phyloP scores from a whole-genome alignment of 2,888 invertebrate species.

The Lamproptera curius region DNA sequence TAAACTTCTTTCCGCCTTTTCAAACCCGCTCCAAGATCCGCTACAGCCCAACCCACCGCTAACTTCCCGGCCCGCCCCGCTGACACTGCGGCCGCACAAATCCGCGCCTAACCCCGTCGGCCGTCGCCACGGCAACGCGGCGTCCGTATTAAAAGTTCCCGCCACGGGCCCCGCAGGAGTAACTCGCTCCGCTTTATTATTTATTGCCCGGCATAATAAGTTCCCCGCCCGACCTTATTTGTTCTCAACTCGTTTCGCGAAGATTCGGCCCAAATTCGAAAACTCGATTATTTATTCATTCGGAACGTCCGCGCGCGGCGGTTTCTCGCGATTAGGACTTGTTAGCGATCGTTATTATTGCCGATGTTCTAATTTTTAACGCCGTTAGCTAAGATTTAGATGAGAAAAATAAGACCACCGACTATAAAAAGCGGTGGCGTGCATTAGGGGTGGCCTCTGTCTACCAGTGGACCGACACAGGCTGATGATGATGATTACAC shows the following conservation, averaged over 20 bases:
- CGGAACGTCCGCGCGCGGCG: constrained; percentile 21
- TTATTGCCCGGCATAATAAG: constrained; percentile 68
- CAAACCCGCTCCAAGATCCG: too few species aligned
- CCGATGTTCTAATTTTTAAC: constrained; percentile 2
- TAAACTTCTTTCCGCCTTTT: too few species aligned
- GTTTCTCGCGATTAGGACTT: constrained; percentile 15
- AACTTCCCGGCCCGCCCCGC: background rate
- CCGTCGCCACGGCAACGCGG: constrained; percentile 17
- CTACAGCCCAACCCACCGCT: background rate
- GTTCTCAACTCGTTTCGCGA: constrained; percentile 70
- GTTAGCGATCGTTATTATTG: constrained; percentile 13
- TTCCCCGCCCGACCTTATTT: constrained; percentile 57
- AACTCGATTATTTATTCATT: constrained; percentile 72
- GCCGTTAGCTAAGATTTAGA: background rate
- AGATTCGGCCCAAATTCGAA: constrained; percentile 67
- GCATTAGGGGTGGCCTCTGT: too few species aligned
- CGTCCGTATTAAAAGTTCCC: constrained; percentile 57
- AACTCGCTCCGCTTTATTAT: constrained; percentile 61
- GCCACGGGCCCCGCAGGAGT: constrained; percentile 37
- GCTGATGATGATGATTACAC: too few species aligned
- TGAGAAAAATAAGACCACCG: too few species aligned
- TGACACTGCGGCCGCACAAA: constrained; percentile 2
- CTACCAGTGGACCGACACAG: too few species aligned
- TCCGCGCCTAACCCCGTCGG: constrained; percentile 6
- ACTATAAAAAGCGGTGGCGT: too few species aligned